Conservation (phyloP, 1,140 invertebrate genomes). For the Dinothrombium tinctorium region DNA sequence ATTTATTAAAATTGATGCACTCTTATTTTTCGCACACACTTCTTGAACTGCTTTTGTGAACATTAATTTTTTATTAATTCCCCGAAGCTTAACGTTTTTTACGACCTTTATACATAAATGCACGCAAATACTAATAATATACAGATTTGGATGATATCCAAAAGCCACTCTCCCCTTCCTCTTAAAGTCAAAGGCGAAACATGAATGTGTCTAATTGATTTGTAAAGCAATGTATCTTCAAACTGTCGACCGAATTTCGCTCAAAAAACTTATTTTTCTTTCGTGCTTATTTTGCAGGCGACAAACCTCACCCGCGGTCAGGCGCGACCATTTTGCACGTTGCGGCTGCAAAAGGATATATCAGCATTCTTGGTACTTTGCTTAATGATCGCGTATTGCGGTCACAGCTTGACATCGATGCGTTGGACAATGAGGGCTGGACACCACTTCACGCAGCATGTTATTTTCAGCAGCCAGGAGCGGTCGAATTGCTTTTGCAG, state of each 20-base stretch:
- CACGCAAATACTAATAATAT: no score
- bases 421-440: constrained; percentile 73
- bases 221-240: background rate
- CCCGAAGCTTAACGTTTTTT: no score
- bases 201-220: background rate
- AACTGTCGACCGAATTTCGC: background rate
- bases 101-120: no score
- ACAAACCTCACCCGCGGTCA: constrained; percentile 39
- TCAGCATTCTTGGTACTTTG: constrained; percentile 51
- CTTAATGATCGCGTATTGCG: background rate
- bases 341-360: constrained; percentile 88
- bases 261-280: background rate
- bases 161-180: no score
- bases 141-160: no score
- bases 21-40: no score
- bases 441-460: constrained; percentile 55
- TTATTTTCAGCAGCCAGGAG: constrained; percentile 41
- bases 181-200: no score
- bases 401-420: constrained; percentile 5
- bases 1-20: no score
- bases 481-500: constrained; percentile 39
- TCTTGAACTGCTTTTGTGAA: no score
- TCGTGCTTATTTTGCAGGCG: background rate
- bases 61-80: no score
- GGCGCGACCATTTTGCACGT: constrained; percentile 94